phyloP scores from a whole-genome alignment of 2,888 invertebrate genomes.

The Ormyrus nitidulus region DNA sequence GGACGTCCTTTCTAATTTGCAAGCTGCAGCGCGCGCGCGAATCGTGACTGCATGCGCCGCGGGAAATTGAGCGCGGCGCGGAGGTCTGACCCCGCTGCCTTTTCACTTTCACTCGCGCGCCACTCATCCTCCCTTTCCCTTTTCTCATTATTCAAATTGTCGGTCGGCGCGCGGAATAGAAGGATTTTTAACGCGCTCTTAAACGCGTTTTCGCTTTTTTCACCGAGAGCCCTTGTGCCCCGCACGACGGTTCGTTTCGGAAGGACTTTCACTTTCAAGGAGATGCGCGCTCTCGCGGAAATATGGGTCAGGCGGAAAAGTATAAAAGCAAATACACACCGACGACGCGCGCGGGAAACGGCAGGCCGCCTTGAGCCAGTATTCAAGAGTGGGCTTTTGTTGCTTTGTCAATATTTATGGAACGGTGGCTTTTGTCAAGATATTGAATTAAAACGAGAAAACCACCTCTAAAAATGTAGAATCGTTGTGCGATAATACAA shows the following conservation, averaged over 20 bases:
- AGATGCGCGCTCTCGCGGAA: not conserved
- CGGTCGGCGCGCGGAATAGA: not conserved
- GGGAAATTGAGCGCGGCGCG: not conserved
- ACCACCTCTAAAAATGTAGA: no score
- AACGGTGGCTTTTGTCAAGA: no score
- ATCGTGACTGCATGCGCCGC: conserved; percentile 39
- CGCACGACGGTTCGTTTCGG: not conserved
- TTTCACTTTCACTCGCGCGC: conserved; percentile 47
- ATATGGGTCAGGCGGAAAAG: not conserved
- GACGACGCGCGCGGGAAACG: no score
- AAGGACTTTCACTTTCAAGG: conserved; percentile 46
- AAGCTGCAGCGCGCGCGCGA: not conserved
- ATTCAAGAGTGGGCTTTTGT: no score
- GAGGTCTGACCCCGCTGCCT: conserved; percentile 14
- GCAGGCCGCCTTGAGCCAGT: no score
- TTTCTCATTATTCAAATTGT: not conserved
- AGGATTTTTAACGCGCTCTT: no score
- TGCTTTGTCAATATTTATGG: no score
- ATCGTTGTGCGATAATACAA: no score
- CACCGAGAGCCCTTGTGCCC: not conserved
- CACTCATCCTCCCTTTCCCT: conserved; percentile 18
- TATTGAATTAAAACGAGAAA: no score
- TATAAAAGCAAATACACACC: no score
- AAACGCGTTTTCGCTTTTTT: not conserved
- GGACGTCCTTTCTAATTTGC: conserved; percentile 41